Conservation (phyloP, 2,113 vertebrate genomes). For the Nesogale talazaci region DNA sequence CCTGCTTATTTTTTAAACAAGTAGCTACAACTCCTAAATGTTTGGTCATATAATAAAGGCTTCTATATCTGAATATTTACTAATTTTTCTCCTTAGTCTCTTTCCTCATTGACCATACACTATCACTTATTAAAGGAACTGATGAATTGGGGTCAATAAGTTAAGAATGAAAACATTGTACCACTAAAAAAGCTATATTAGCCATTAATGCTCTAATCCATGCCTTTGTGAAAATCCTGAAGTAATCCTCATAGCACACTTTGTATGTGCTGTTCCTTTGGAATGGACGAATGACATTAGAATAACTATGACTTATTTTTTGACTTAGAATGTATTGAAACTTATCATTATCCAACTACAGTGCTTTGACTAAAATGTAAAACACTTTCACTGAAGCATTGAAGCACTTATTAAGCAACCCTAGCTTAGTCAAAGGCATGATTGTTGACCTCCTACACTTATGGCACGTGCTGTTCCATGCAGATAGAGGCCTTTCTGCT, state of each 20-base stretch:
- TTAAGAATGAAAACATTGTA: background rate
- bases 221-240: slow-evolving; percentile 76
- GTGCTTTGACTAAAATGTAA: slow-evolving; percentile 70
- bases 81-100: background rate
- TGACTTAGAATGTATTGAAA: slow-evolving; percentile 81
- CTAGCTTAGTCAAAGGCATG: slow-evolving; percentile 69
- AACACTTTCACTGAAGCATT: slow-evolving; percentile 70
- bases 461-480: slow-evolving; percentile 67
- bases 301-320: slow-evolving; percentile 82
- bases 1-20: background rate
- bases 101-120: background rate
- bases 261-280: slow-evolving; percentile 75
- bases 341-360: slow-evolving; percentile 74
- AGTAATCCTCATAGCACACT: slow-evolving; percentile 76
- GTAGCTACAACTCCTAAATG: background rate
- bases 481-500: slow-evolving; percentile 72
- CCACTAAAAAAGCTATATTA: slow-evolving; percentile 26
- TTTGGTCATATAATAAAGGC: slow-evolving; percentile 15
- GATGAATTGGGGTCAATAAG: slow-evolving; percentile 15
- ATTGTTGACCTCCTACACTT: slow-evolving; percentile 66
- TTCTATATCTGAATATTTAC: slow-evolving; percentile 6
- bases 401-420: slow-evolving; percentile 67
- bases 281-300: slow-evolving; percentile 79
- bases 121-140: background rate
- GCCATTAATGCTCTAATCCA: slow-evolving; percentile 10